These are phyloP conservation scores for Lepidotrigona ventralis DNA, from an alignment of 1,140 invertebrate species.

Conservation along the genomic window DNA sequence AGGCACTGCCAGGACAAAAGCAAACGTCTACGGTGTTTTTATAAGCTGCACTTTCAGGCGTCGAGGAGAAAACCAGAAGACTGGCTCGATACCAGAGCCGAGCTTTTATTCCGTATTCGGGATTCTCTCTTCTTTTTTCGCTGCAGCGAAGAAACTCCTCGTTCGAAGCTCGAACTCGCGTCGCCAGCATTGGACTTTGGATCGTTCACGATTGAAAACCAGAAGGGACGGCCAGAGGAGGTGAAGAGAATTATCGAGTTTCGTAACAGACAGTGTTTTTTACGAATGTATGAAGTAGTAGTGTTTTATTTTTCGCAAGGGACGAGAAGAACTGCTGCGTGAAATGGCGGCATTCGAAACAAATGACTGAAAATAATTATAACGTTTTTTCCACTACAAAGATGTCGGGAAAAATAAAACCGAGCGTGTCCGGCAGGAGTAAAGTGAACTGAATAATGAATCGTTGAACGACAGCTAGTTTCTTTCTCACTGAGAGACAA, in stretches of 20 bases:
- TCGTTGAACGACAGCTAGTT: no score
- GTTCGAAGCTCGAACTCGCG: neutral
- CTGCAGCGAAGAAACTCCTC: neutral
- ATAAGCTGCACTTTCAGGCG: slow-evolving; percentile 49
- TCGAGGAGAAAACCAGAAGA: slow-evolving; percentile 18
- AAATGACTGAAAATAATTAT: no score
- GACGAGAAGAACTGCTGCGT: no score
- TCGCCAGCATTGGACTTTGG: slow-evolving; percentile 12
- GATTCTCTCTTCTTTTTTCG: neutral
- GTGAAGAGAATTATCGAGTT: neutral
- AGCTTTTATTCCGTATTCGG: slow-evolving; percentile 43
- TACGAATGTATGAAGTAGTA: no score
- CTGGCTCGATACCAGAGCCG: slow-evolving; percentile 38
- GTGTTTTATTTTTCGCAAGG: no score
- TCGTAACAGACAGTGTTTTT: neutral
- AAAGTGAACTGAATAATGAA: no score
- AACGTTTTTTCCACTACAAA: no score
- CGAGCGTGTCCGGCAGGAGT: no score
- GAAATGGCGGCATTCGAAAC: no score
- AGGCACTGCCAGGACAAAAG: slow-evolving; percentile 61
- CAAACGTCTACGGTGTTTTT: slow-evolving; percentile 62
- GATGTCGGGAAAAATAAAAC: no score
- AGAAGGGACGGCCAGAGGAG: neutral
- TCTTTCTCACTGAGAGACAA: no score
- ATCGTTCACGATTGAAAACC: neutral